Conservation (phyloP, 2,113 vertebrate genomes). For the Chionomys nivalis region DNA sequence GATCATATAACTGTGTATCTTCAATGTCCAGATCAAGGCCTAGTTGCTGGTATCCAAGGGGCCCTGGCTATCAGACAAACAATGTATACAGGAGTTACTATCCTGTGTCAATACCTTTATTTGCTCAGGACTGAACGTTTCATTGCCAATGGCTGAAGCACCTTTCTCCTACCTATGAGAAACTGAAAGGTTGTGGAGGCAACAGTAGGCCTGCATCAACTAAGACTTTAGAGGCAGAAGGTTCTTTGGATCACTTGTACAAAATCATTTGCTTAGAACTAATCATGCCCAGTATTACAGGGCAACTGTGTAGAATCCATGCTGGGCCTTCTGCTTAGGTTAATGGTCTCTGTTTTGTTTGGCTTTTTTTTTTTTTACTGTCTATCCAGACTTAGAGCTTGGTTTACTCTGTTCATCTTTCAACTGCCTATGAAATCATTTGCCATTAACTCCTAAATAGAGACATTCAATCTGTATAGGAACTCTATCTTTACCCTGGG, state of each 20-base stretch:
- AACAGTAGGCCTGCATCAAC: background rate
- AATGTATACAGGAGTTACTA: background rate
- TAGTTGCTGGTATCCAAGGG: background rate
- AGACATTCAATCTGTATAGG: background rate
- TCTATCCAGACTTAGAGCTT: background rate
- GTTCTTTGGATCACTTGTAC: conserved; percentile 11
- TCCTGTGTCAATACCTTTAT: background rate
- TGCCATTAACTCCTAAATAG: background rate
- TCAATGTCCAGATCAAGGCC: background rate
- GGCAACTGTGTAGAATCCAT: background rate
- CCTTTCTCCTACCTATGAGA: conserved; percentile 1
- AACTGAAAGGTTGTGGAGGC: background rate
- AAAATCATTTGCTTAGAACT: background rate
- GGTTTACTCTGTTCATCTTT: background rate
- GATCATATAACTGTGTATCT: background rate
- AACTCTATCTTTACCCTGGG: background rate
- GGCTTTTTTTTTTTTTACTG: background rate
- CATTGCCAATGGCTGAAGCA: background rate
- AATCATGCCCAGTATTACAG: background rate
- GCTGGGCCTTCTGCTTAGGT: background rate
- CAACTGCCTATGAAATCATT: background rate
- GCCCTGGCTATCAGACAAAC: background rate
- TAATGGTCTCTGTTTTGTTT: background rate
- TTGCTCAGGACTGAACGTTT: background rate
- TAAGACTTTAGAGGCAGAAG: background rate